These are phyloP conservation scores for Spea bombifrons DNA, from an alignment of 2,113 vertebrate genomes.

Conservation along the genomic window DNA sequence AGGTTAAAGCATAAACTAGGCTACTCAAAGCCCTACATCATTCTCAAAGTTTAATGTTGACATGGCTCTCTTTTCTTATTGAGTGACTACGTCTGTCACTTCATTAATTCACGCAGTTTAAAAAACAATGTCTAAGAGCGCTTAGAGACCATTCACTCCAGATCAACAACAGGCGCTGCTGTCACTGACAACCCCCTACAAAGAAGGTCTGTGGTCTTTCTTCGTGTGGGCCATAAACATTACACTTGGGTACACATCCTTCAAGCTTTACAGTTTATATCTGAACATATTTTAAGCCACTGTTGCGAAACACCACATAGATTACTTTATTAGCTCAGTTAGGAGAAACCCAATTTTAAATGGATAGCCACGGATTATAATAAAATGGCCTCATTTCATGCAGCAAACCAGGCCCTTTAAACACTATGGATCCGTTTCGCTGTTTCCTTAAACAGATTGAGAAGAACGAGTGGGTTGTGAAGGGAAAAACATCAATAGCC, in stretches of 20 bases:
- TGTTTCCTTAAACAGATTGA: no score
- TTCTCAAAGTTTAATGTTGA: conserved; percentile 37
- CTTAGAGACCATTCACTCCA: conserved; percentile 63
- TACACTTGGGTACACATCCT: conserved; percentile 62
- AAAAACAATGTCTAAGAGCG: conserved; percentile 64
- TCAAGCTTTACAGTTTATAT: conserved; percentile 58
- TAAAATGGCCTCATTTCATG: no score
- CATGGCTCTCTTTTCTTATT: conserved; percentile 60
- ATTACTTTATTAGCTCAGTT: conserved; percentile 58
- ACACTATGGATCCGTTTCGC: no score
- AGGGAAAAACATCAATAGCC: no score
- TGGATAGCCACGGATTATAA: no score
- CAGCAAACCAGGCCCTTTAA: no score
- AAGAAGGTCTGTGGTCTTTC: conserved; percentile 61
- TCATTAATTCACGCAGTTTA: conserved; percentile 75
- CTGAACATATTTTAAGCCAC: conserved; percentile 63
- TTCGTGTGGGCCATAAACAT: conserved; percentile 67
- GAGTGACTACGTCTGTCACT: conserved; percentile 69
- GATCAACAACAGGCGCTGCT: conserved; percentile 61
- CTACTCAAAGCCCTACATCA: no score
- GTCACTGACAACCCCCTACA: conserved; percentile 69
- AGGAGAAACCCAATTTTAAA: not conserved
- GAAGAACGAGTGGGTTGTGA: no score
- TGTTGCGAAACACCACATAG: conserved; percentile 57
- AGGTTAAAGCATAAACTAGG: no score